Conservation (phyloP, 2,888 invertebrate genomes). For the Drosophila atroscutellata region DNA sequence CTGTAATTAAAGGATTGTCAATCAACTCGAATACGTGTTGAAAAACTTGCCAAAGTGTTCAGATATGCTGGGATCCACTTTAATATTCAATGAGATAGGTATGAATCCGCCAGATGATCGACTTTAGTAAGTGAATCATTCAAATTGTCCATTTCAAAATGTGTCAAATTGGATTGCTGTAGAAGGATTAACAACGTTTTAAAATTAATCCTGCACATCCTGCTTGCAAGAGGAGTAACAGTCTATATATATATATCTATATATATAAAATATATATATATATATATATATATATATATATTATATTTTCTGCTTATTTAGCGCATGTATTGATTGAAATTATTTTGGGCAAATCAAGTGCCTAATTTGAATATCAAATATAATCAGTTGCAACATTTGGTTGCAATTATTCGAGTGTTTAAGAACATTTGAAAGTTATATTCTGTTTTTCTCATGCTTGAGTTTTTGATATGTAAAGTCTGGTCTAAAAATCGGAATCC, state of each 20-base stretch:
- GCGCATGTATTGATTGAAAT: neutral
- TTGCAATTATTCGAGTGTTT: neutral
- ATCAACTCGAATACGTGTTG: neutral
- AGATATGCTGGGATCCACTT: constrained; percentile 29
- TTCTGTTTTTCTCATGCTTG: neutral
- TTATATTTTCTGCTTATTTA: neutral
- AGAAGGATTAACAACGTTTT: constrained; percentile 35
- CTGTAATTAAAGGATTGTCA: no score
- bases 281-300: neutral
- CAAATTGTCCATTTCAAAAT: constrained; percentile 40
- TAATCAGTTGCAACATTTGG: neutral
- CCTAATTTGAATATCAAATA: neutral
- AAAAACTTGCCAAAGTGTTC: constrained; percentile 2
- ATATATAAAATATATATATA: neutral
- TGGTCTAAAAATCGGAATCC: neutral
- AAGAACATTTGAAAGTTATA: neutral
- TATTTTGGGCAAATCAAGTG: neutral
- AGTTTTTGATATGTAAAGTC: neutral
- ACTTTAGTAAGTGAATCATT: constrained; percentile 47
- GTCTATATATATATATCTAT: neutral
- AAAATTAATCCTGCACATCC: constrained; percentile 14
- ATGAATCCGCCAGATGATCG: constrained; percentile 43
- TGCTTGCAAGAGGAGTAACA: no score
- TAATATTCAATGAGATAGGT: constrained; percentile 52
- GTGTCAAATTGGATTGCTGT: constrained; percentile 50